Base-by-base conservation (phyloP, 2,113 vertebrate species). In the Cebus imitator region DNA sequence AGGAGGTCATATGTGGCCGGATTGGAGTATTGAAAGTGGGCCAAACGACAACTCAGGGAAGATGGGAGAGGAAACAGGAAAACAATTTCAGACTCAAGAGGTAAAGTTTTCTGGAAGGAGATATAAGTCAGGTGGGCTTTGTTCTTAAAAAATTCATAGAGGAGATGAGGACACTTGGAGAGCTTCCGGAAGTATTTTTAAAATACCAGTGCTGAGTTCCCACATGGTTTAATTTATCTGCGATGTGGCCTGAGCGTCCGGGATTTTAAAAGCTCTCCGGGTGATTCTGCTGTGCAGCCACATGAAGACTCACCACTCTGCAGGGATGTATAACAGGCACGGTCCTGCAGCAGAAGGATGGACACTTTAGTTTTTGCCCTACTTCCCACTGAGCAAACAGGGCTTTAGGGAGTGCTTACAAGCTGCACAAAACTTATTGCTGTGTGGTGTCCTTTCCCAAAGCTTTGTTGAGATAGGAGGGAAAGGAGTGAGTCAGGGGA, bases 261-360 rank as follows among this genome's bases (percentile, higher is more conserved):
- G 81, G 27, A 70, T 72, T 55, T 92, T 61, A 48, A 96, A 50
- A 87, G 64, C 88, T 95, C 94, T 52, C 92, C 66, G 25, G 57
- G 61, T 32, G 80, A 37, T 8, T 90, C 25, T 0, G 0, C 73
- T 66, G 0, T 57, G 43, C 32, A 64, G 14, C 7, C 50, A n/a
- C 50, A 45, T 32, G 81, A 70, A 86, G 79, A 87, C 55, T 50
- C 27, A 3, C 9, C n/a, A 23, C n/a, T 93, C 86, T 45, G 40
- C 81, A 66, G 45, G 25, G 11, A 18, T 58, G 21, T 80, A 0
- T 55, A 91, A 93, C 40, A 35, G 72, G 25, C 75, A 32, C 0
- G 9, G 73, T 43, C 27, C 75, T 37, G 13, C 61, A 1, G 11
- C 48, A 76, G 40, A 18, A 61, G 35, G 43, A 37, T 45, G 25